Conservation (phyloP, 2,888 invertebrate species). For the Pecten maximus region DNA sequence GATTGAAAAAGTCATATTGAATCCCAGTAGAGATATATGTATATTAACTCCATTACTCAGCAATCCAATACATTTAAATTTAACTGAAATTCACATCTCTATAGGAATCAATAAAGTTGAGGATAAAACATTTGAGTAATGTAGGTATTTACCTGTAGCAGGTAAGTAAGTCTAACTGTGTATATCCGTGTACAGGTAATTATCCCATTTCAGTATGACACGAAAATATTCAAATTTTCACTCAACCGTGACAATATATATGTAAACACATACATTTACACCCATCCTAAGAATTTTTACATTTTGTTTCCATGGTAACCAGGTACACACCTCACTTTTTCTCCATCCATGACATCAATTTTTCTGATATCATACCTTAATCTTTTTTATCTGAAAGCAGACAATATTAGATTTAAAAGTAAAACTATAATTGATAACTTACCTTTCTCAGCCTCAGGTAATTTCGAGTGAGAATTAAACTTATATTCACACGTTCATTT, state of each 20-base stretch:
- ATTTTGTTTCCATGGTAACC: neutral
- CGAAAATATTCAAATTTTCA: neutral
- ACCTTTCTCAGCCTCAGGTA: neutral
- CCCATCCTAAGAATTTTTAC: conserved; percentile 14
- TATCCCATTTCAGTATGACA: conserved; percentile 6
- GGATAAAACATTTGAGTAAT: neutral
- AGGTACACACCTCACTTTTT: neutral
- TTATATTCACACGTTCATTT: neutral
- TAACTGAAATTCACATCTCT: conserved; percentile 13
- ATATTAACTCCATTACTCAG: neutral
- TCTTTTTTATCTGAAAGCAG: neutral
- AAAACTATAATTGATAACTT: neutral
- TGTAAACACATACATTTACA: conserved; percentile 5
- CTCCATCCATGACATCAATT: neutral
- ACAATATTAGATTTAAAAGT: neutral
- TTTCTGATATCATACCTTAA: neutral
- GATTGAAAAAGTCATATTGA: neutral
- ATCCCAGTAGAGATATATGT: neutral
- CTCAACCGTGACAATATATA: conserved; percentile 7
- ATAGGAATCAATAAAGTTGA: neutral
- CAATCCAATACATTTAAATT: neutral
- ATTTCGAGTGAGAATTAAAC: neutral
- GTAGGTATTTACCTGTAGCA: neutral
- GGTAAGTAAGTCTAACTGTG: neutral
- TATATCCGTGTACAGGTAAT: conserved; percentile 13